Evolutionary conservation across 2,797 vertebrate genomes (phyloP).

Genomic region (Phyllotis vaccarum): DNA sequence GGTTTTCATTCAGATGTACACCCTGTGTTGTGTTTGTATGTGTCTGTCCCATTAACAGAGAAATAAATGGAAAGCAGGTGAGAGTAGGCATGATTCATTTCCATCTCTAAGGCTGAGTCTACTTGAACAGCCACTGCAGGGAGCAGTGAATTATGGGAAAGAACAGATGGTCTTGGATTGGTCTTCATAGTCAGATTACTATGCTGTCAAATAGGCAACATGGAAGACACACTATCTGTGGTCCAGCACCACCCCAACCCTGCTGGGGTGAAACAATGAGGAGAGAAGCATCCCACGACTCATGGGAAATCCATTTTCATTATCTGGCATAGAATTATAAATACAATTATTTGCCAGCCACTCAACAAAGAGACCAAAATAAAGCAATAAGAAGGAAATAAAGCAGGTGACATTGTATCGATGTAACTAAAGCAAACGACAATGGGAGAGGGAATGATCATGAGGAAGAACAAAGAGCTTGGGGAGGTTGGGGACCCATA

Average conservation of each 20-base stretch:
- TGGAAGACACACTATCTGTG: neutral
- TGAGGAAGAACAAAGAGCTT: fast-evolving
- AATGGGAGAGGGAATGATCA: neutral
- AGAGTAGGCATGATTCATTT: neutral
- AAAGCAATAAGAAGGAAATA: neutral
- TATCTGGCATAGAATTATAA: neutral
- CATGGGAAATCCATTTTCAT: neutral
- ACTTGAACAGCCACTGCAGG: neutral
- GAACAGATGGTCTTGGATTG: neutral
- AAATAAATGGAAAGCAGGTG: constrained; percentile 40
- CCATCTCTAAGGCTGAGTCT: neutral
- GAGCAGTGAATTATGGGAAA: neutral
- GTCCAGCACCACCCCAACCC: neutral
- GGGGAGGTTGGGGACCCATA: neutral
- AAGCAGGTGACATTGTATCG: neutral
- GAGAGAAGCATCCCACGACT: neutral
- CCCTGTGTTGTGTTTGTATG: neutral
- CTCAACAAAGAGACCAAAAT: neutral
- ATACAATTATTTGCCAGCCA: neutral
- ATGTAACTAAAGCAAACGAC: neutral
- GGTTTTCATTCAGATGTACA: constrained; percentile 10
- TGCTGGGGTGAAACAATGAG: neutral
- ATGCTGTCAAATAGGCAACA: neutral
- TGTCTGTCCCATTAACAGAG: constrained; percentile 24
- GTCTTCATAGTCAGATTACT: neutral